Conservation (phyloP, 2,888 invertebrate species). For the Epiblema foenella region DNA sequence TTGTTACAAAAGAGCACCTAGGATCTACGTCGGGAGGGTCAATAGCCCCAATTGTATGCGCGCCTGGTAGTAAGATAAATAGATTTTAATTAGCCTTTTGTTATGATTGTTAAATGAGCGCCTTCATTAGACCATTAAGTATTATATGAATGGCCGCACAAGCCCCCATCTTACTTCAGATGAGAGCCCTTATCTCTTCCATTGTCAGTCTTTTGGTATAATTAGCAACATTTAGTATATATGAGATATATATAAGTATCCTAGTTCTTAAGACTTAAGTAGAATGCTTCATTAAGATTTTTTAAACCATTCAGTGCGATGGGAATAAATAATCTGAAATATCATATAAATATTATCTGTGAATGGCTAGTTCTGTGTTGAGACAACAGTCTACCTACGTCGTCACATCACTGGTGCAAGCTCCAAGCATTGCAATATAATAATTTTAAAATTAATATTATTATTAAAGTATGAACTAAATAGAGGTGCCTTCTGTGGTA, state of each 20-base stretch:
- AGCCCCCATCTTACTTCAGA: background rate
- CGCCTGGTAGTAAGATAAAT: conserved; percentile 2
- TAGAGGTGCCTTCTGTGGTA: no score
- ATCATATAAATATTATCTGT: no score
- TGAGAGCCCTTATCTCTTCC: background rate
- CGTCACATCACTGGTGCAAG: no score
- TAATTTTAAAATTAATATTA: no score
- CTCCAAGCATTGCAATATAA: no score
- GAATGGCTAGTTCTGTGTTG: no score
- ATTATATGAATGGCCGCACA: background rate
- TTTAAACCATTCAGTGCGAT: background rate
- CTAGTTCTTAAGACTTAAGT: background rate
- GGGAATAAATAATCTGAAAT: no score
- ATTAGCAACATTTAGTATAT: conserved; percentile 3
- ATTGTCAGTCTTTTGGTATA: conserved; percentile 25
- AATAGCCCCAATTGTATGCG: no score
- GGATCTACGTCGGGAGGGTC: no score
- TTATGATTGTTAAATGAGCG: background rate
- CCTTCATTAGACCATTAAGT: background rate
- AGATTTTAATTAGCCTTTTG: background rate
- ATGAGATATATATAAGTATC: background rate
- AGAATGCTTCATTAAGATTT: background rate
- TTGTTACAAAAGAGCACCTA: no score
- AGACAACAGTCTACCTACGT: no score
- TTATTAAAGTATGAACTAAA: no score